phyloP scores from a whole-genome alignment of 64 coral and sea anemone species.

The Pocillopora damicornis region DNA sequence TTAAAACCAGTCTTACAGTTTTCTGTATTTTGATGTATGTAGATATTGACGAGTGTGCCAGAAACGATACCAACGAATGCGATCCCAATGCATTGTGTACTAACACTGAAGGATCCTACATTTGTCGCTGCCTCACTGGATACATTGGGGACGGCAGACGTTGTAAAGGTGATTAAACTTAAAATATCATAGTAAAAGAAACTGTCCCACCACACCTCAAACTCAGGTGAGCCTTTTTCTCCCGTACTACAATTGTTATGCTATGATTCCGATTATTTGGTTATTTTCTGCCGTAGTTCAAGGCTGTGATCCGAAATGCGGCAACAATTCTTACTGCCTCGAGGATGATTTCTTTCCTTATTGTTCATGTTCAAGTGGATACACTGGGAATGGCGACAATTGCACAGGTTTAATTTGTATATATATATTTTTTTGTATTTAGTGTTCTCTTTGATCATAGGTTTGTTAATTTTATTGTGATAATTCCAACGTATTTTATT shows the following conservation, averaged over 20 bases:
- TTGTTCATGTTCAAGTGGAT: conserved; percentile 16
- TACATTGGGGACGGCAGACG: conserved; percentile 43
- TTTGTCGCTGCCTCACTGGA: conserved; percentile 41
- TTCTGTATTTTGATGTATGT: neutral
- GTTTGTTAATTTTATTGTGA: no score
- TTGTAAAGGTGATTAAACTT: conserved; percentile 38
- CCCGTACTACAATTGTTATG: no score
- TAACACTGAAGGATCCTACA: conserved; percentile 54
- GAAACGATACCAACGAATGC: conserved; percentile 12
- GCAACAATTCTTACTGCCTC: neutral
- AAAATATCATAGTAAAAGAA: no score
- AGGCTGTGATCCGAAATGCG: neutral
- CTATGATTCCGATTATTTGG: neutral
- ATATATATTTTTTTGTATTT: neutral
- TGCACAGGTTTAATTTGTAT: conserved; percentile 17
- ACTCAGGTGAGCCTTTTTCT: no score
- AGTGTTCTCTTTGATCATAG: neutral
- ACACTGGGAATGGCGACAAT: conserved; percentile 24
- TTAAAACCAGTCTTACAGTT: neutral
- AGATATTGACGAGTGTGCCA: conserved; percentile 62
- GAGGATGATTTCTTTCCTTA: neutral
- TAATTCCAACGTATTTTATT: no score
- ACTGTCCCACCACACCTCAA: neutral
- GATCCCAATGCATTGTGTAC: conserved; percentile 46
- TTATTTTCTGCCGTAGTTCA: neutral